Evolutionary conservation across 1,140 invertebrate species (phyloP).

Genomic region (Hycleus phaleratus): DNA sequence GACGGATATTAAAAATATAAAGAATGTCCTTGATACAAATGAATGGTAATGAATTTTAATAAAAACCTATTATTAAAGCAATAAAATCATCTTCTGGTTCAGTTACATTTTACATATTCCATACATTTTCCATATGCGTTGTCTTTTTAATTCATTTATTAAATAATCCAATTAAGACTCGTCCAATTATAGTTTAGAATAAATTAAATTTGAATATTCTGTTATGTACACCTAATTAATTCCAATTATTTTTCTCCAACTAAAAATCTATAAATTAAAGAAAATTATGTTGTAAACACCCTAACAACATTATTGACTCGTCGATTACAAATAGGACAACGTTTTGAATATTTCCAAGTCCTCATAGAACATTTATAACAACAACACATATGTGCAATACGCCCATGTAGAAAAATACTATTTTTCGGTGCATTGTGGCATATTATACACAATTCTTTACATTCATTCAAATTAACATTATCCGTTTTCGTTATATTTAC

Average conservation of each 20-base stretch:
- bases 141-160: not conserved
- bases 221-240: no score
- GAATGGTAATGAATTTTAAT: no score
- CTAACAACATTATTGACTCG: constrained; percentile 56
- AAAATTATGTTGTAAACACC: constrained; percentile 39
- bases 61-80: no score
- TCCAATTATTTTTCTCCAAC: no score
- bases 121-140: constrained; percentile 6
- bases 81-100: not conserved
- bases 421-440: constrained; percentile 54
- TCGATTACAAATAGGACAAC: constrained; percentile 59
- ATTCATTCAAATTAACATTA: not conserved
- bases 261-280: constrained; percentile 15
- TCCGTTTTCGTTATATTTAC: not conserved
- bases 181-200: no score
- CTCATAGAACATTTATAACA: constrained; percentile 60
- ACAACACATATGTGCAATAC: constrained; percentile 55
- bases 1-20: constrained; percentile 6
- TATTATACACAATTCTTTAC: constrained; percentile 48
- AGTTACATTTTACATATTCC: no score
- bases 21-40: not conserved
- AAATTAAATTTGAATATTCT: no score
- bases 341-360: constrained; percentile 51
- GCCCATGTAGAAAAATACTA: constrained; percentile 56
- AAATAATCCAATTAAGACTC: no score